Percentiles rank a stretch among this genome's conserved stretches.
Conservation (phyloP, 1,140 invertebrate species). For the Lamellibrachia luymesi region DNA sequence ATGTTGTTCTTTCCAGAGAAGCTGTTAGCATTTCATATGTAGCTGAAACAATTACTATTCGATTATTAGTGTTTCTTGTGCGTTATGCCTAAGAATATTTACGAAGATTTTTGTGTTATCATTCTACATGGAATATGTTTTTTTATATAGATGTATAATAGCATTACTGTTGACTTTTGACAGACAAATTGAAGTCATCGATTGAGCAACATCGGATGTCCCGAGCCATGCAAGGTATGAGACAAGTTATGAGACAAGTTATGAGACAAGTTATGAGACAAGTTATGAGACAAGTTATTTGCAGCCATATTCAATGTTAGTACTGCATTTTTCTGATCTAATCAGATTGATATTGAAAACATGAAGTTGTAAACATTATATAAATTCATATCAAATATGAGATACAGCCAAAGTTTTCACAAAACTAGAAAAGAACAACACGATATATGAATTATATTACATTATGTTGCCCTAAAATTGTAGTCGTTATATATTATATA, state of each 20-base stretch:
- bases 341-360: not conserved
- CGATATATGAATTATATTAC: not conserved
- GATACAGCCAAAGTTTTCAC: not conserved
- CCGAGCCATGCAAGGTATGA: constrained; percentile 44
- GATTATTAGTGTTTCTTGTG: not conserved
- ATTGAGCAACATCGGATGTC: constrained; percentile 47
- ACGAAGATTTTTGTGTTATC: not conserved
- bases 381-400: not conserved
- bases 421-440: not conserved
- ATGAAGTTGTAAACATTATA: not conserved
- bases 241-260: not conserved
- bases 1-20: not conserved
- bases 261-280: too few species aligned
- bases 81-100: too few species aligned
- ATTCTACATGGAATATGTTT: not conserved
- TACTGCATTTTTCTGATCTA: not conserved
- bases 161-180: constrained; percentile 12
- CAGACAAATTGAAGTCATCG: constrained; percentile 24
- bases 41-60: not conserved
- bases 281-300: constrained; percentile 32
- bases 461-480: not conserved
- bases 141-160: not conserved
- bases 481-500: not conserved
- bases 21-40: too few species aligned
- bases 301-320: not conserved